phyloP scores from a whole-genome alignment of 2,113 vertebrate genomes.

The Puntigrus tetrazona region DNA sequence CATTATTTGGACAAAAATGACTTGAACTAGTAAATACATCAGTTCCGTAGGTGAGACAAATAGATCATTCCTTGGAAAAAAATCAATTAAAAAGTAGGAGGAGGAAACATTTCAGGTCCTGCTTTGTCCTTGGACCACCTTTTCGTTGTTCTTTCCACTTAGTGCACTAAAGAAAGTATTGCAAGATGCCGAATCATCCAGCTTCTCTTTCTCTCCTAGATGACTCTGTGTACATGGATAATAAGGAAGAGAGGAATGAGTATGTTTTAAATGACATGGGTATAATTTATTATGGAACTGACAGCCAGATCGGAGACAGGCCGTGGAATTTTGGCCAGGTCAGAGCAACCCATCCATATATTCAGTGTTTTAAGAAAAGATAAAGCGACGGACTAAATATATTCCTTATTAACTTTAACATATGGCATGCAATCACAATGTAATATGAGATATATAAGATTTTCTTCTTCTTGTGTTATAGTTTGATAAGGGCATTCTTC shows the following conservation, averaged over 20 bases:
- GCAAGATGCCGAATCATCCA: not conserved
- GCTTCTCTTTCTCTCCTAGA: conserved; percentile 62
- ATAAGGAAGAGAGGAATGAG: conserved; percentile 80
- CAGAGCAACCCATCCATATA: not conserved
- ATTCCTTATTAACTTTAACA: not conserved
- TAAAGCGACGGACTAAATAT: not conserved
- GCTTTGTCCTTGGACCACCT: not conserved
- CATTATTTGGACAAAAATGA: not conserved
- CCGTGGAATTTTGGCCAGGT: conserved; percentile 95
- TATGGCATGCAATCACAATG: too few relatives aligned
- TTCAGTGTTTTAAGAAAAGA: not conserved
- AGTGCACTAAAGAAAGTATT: not conserved
- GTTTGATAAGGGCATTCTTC: conserved; percentile 85
- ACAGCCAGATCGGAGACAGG: conserved; percentile 85
- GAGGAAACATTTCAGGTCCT: not conserved
- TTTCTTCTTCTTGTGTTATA: conserved; percentile 52
- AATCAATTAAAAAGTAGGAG: not conserved
- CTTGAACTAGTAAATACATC: not conserved
- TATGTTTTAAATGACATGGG: conserved; percentile 89
- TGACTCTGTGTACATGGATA: conserved; percentile 82
- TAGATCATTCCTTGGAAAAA: not conserved
- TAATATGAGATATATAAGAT: too few relatives aligned
- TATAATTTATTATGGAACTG: conserved; percentile 88
- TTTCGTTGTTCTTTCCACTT: not conserved
- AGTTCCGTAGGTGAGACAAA: not conserved